Base-by-base conservation (phyloP, 2,797 vertebrate species). In the Lophura swinhoii region DNA sequence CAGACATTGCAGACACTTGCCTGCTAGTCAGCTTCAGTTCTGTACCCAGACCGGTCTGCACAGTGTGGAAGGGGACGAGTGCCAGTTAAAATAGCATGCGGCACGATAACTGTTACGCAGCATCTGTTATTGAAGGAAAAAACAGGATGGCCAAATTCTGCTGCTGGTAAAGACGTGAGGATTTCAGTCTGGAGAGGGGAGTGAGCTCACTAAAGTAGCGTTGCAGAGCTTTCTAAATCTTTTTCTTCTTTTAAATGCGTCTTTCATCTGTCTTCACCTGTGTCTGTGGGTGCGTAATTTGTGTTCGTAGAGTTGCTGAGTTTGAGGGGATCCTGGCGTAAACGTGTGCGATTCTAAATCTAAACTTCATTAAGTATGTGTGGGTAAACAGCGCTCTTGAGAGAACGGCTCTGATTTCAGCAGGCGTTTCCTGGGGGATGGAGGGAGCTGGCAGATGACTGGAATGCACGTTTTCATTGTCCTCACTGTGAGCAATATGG, bases 311-410 rank as follows among this genome's bases (percentile, higher is more conserved):
- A 44, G 56, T 13, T 29, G 68, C 77, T 81, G 83, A 7, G 7
- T 1, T 26, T 3, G 68, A 64, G 74, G 78, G 3, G 4, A 4
- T 35, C 1, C 37, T 3, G 1, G n/a, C 20, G 24, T 64, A 9
- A 16, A 4, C 0, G 2, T 4, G 24, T 22, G 68, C 68, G 22
- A 0, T 20, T 58, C 24, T 35, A 18, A 14, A 12, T 7, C 79
- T 55, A 63, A 2, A 17, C 60, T 11, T n/a, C 44, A 0, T 9
- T 22, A 5, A 41, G 46, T 5, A 5, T 2, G n/a, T 20, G 66
- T 4, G 29, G 62, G 72, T 17, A 18, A 29, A 20, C 7, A 37
- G 14, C 0, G 6, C 55, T 33, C 78, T 22, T 16, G 55, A 74
- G 76, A 48, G 49, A 46, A 26, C 14, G 0, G 21, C 8, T 64